Evolutionary conservation across 1,140 invertebrate species (phyloP).

Genomic region (Atta colombica): DNA sequence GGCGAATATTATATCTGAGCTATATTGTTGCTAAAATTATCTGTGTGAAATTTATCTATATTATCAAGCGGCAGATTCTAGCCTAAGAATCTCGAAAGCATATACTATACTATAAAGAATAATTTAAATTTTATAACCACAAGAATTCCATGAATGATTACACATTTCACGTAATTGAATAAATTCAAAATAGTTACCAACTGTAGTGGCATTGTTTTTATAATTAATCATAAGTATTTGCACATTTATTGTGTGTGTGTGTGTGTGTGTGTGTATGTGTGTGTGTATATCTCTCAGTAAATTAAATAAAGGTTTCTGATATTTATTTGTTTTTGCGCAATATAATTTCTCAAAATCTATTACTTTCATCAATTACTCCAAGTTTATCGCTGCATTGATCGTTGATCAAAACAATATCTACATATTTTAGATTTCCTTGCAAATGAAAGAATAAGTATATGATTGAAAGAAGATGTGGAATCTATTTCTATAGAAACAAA

Average conservation of each 20-base stretch:
- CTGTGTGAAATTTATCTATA: not conserved
- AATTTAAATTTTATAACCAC: slow-evolving; percentile 32
- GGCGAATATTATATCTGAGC: not conserved
- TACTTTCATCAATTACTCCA: not conserved
- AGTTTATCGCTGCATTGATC: not conserved
- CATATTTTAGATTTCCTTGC: not conserved
- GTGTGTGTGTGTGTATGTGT: no score
- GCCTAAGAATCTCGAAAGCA: slow-evolving; percentile 10
- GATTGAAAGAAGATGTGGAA: not conserved
- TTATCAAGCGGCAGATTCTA: not conserved
- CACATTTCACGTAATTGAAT: not conserved
- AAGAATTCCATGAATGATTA: not conserved
- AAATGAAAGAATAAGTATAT: not conserved
- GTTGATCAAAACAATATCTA: not conserved
- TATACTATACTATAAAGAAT: slow-evolving; percentile 29
- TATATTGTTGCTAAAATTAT: slow-evolving; percentile 14
- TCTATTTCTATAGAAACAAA: not conserved
- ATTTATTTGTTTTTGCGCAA: not conserved
- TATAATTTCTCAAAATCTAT: not conserved
- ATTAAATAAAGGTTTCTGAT: not conserved
- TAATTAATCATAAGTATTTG: not conserved
- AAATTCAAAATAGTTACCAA: not conserved
- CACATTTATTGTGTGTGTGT: not conserved
- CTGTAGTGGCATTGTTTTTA: not conserved
- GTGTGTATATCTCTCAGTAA: not conserved